Evolutionary conservation across 2,113 vertebrate species (phyloP).

Genomic region (Burhinus oedicnemus): DNA sequence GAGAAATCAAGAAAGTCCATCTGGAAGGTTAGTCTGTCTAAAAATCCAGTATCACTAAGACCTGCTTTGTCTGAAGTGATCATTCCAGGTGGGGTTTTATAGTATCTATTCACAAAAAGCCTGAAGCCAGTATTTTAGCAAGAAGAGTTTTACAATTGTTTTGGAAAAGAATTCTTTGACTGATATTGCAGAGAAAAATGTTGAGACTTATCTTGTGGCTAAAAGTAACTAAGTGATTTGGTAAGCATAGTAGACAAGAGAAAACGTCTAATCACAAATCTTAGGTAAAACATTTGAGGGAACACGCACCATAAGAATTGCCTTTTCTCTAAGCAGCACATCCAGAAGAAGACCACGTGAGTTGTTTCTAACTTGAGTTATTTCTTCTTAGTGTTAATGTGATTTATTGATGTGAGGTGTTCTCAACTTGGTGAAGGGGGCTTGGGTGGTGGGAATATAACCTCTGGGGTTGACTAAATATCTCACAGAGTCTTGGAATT

Average conservation of each 20-base stretch:
- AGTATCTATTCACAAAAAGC: neutral
- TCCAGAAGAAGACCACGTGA: constrained; percentile 56
- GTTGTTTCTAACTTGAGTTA: constrained; percentile 35
- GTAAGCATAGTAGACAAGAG: neutral
- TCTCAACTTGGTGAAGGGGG: neutral
- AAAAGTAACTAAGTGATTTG: neutral
- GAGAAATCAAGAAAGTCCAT: constrained; percentile 67
- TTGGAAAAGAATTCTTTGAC: neutral
- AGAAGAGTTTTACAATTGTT: neutral
- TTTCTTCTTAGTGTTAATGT: neutral
- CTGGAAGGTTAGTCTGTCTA: constrained; percentile 70
- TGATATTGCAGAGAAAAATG: neutral
- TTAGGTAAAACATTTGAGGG: neutral
- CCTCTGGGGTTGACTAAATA: neutral
- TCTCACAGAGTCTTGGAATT: neutral
- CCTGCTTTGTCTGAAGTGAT: constrained; percentile 1
- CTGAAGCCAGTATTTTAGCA: neutral
- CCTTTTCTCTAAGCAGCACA: constrained; percentile 37
- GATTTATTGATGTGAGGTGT: neutral
- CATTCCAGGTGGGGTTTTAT: neutral
- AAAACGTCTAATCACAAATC: neutral
- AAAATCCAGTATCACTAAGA: constrained; percentile 7
- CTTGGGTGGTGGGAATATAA: neutral
- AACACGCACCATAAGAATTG: neutral
- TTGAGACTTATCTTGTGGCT: neutral